These are phyloP conservation scores for Toxotes lorentzi DNA, from an alignment of 2,797 vertebrate genomes.

Conservation along the genomic window DNA sequence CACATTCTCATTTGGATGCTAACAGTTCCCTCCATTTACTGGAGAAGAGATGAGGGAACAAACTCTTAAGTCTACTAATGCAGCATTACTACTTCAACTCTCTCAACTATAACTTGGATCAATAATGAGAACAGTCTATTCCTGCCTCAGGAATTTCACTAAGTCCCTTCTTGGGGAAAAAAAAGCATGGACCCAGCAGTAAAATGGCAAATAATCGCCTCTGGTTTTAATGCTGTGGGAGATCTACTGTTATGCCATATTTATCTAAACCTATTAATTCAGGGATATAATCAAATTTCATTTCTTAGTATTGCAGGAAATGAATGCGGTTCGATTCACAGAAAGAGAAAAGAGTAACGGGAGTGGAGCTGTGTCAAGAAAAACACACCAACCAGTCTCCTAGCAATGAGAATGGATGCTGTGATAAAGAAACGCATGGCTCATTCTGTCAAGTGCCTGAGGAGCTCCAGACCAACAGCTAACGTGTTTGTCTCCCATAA, in stretches of 20 bases:
- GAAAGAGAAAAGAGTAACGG: slow-evolving; percentile 57
- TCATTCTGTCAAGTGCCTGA: slow-evolving; percentile 68
- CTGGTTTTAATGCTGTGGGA: neutral
- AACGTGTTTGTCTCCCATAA: slow-evolving; percentile 62
- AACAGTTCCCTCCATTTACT: slow-evolving; percentile 6
- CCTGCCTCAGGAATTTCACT: slow-evolving; percentile 9
- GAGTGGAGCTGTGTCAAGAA: slow-evolving; percentile 57
- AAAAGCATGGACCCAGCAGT: neutral
- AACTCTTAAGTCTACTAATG: neutral
- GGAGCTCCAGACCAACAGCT: slow-evolving; percentile 64
- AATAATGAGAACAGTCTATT: slow-evolving; percentile 36
- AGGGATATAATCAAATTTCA: slow-evolving; percentile 7
- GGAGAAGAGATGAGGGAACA: slow-evolving; percentile 10
- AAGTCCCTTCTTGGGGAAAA: neutral
- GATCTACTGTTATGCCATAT: neutral
- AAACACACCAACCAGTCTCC: slow-evolving; percentile 74
- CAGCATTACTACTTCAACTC: slow-evolving; percentile 9
- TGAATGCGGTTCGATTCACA: slow-evolving; percentile 37
- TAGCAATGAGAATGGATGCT: slow-evolving; percentile 78
- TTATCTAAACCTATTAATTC: slow-evolving; percentile 4
- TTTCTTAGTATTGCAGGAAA: slow-evolving; percentile 23
- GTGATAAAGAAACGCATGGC: slow-evolving; percentile 68
- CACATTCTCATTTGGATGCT: neutral
- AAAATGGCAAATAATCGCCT: slow-evolving; percentile 13
- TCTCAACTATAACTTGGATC: slow-evolving; percentile 14